Evolutionary conservation across 2,888 invertebrate species (phyloP).

Genomic region (Omphaloscelis lunosa): DNA sequence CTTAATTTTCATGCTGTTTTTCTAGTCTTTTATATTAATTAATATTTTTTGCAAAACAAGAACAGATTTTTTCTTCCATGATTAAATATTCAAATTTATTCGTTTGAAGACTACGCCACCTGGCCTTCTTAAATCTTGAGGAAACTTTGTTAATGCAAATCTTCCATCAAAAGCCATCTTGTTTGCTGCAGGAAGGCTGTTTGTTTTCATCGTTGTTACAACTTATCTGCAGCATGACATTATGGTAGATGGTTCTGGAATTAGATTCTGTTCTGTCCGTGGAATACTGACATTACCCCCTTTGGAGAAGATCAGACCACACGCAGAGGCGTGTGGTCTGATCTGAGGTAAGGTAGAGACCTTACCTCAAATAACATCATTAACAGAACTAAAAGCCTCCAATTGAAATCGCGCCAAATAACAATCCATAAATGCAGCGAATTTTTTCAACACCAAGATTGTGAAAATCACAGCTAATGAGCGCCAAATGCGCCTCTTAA

Average conservation of each 20-base stretch:
- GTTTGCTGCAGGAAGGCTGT: no score
- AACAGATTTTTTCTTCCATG: not conserved
- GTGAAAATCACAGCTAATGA: constrained; percentile 55
- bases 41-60: not conserved
- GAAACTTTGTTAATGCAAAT: not conserved
- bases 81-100: not conserved
- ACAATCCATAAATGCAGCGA: constrained; percentile 32
- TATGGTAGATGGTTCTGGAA: not conserved
- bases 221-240: not conserved
- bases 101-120: not conserved
- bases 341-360: no score
- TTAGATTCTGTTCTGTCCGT: not conserved
- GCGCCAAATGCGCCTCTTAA: constrained; percentile 60
- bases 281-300: no score
- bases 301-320: constrained; percentile 37
- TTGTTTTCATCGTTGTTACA: not conserved
- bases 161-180: not conserved
- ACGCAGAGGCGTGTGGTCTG: no score
- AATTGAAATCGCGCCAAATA: constrained; percentile 53
- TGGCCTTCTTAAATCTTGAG: not conserved
- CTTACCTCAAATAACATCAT: not conserved
- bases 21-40: not conserved
- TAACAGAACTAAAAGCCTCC: constrained; percentile 23
- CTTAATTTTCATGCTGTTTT: constrained; percentile 22
- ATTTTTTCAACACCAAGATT: constrained; percentile 54